Evolutionary conservation across 2,888 invertebrate genomes (phyloP).

Genomic region (Sinodicranocentrus sp.): DNA sequence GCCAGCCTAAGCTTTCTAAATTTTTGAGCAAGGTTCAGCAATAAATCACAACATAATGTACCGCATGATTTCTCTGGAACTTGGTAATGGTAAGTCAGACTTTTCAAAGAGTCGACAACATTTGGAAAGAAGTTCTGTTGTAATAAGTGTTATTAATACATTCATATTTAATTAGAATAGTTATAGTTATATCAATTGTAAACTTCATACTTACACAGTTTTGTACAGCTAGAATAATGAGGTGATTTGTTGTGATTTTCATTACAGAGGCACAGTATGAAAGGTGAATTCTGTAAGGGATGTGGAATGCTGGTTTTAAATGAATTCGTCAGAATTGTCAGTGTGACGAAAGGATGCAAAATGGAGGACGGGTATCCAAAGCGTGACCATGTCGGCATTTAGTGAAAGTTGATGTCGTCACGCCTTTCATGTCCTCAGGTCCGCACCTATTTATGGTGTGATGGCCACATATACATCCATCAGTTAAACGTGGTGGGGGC

Average conservation of each 20-base stretch:
- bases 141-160: neutral
- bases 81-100: constrained; percentile 46
- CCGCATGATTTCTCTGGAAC: constrained; percentile 52
- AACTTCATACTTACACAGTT: neutral
- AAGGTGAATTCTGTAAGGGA: constrained; percentile 66
- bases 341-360: constrained; percentile 53
- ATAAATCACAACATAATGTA: constrained; percentile 55
- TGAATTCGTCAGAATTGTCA: constrained; percentile 56
- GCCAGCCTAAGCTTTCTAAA: too few relatives aligned
- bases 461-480: constrained; percentile 66
- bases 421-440: constrained; percentile 62
- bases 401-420: constrained; percentile 60
- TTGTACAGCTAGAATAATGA: constrained; percentile 39
- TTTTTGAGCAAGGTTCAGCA: constrained; percentile 46
- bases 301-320: constrained; percentile 69
- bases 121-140: neutral
- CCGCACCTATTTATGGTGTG: constrained; percentile 63
- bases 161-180: neutral
- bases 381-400: constrained; percentile 69
- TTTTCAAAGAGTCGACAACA: neutral
- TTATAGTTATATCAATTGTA: neutral
- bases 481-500: constrained; percentile 70
- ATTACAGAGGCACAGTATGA: constrained; percentile 75
- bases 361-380: constrained; percentile 67
- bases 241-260: constrained; percentile 73